Conservation (phyloP, 2,797 vertebrate genomes). For the Lateolabrax maculatus region DNA sequence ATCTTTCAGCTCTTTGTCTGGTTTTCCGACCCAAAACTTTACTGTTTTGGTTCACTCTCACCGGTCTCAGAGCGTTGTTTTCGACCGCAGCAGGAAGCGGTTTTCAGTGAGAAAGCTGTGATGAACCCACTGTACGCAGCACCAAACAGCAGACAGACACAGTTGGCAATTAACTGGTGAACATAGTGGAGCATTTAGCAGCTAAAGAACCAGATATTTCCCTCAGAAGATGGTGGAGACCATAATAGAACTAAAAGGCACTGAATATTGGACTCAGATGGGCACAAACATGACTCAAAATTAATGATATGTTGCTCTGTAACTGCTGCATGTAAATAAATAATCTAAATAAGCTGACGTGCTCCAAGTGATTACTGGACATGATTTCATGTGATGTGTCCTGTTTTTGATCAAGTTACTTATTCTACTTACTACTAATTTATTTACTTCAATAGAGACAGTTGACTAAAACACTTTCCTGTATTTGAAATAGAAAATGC, state of each 20-base stretch:
- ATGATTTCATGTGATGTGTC: too few species aligned
- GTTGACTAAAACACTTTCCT: too few species aligned
- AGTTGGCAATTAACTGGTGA: neutral
- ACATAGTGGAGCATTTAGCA: neutral
- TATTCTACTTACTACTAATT: too few species aligned
- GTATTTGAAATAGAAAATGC: too few species aligned
- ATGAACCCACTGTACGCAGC: too few species aligned
- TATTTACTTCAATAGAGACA: too few species aligned
- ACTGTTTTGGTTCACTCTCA: neutral
- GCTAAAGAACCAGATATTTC: neutral
- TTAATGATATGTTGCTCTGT: neutral
- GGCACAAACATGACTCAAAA: neutral
- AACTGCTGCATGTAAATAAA: neutral
- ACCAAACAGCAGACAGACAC: neutral
- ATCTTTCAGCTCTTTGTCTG: neutral
- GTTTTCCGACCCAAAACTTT: neutral
- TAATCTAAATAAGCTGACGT: too few species aligned
- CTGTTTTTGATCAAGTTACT: too few species aligned
- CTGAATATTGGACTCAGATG: neutral
- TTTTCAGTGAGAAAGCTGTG: too few species aligned
- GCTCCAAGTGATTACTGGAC: too few species aligned
- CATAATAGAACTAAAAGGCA: neutral
- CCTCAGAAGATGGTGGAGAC: too few species aligned
- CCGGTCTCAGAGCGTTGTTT: too few species aligned
- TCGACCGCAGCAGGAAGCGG: neutral